Base-by-base conservation (phyloP, 2,113 vertebrate species). In the Psilopsiagon aurifrons region DNA sequence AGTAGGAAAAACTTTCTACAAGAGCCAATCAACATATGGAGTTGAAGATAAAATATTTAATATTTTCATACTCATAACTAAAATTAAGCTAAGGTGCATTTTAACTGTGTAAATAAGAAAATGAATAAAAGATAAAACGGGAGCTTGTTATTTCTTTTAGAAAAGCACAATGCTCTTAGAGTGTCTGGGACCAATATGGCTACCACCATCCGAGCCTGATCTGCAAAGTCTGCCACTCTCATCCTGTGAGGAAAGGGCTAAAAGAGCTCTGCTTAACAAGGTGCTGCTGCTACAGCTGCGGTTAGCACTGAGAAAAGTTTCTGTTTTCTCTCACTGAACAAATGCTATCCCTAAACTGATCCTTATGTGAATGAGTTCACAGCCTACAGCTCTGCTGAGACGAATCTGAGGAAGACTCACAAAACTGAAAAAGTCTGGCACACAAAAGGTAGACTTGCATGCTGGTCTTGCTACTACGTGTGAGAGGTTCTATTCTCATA, bases 251-350 rank as follows among this genome's bases (percentile, higher is more conserved):
- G 57, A 71, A 64, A 71, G 35, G 27, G 49, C 35, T 33, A 23
- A 57, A 49, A 27, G 10, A 49, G 25, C 55, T 64, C 49, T 71
- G 54, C 19, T 33, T 43, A 31, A 31, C 29, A 70, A 49, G 54
- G 2, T 59, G 33, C 44, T 0, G 0, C 33, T 47, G 39, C 55
- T 69, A 27, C 54, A 68, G 44, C 7, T 3, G 0, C 0, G 3
- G 52, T 29, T 62, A 39, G 37, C 1, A 0, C 52, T 46, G 37
- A 47, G 39, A 20, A 54, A 63, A 16, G n/a, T 70, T 69, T 74
- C 20, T 12, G 19, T 69, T 77, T 54, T 41, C n/a, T 69, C 70
- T 75, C 2, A 0, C 28, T 17, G 60, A 39, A 63, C 2, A 1
- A 57, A 35, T 19, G 29, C n/a, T 7, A 2, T 66, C 31, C 62